Base-by-base conservation (phyloP, 53 echinoderm and acorn worm species). In the Actinopyga echinites region DNA sequence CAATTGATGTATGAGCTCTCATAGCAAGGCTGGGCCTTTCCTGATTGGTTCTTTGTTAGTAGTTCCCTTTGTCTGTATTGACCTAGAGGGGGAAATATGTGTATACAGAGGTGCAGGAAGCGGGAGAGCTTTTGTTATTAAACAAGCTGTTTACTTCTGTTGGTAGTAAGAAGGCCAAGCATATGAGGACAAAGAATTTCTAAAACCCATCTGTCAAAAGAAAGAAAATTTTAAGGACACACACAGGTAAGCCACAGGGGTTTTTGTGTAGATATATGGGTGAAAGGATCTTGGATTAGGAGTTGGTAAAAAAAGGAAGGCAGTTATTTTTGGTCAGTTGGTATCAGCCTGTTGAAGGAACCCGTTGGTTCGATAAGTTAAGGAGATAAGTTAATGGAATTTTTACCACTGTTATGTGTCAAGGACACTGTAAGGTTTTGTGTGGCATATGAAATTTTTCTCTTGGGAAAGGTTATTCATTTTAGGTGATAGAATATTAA, bases 121-220 rank as follows among this genome's bases (percentile, higher is more conserved):
- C 71, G n/a, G n/a, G 71, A 25, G 23, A 44, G 71, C 71, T 71
- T 71, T 71, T 71, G 71, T 71, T 71, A 71, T 71, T 71, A 71
- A 71, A 71, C 71, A 71, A 71, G 71, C 71, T 71, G 71, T 71
- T 71, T 71, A 71, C 71, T 71, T 71, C 71, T 71, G 44, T 71
- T 65, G 71, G 71, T 68, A 42, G 43, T 71, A 71, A 71, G 71
- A 40, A 71, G 71, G 22, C 44, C 22, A 17, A 25, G 71, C 44
- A 71, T 71, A 49, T 44, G 71, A 71, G 71, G 71, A 71, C 71
- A 71, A 71, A 71, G 71, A 71, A 71, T 71, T 71, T 71, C n/a
- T 71, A 42, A 71, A 71, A 71, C 71, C 43, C 71, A 71, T 71
- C 71, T 35, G 36, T 71, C 71, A 71, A 40, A 71, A 69, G 43